These are phyloP conservation scores for Drosophila stalkeri DNA, from an alignment of 2,888 invertebrate species.

Conservation along the genomic window DNA sequence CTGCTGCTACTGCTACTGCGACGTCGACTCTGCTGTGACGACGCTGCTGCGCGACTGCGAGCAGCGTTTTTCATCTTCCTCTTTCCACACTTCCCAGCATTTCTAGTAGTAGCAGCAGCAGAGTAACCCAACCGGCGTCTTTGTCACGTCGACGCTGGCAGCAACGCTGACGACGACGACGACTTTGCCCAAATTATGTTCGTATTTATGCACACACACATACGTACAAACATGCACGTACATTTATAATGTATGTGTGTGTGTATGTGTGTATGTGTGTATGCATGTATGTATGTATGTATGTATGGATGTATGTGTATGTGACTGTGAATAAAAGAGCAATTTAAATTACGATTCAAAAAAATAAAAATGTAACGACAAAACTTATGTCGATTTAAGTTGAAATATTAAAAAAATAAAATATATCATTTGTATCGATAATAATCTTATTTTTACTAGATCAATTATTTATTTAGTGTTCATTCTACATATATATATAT, in stretches of 20 bases:
- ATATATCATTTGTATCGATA: background rate
- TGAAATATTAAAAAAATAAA: background rate
- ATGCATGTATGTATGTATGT: background rate
- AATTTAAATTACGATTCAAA: conserved; percentile 36
- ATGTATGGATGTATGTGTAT: background rate
- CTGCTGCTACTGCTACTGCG: conserved; percentile 18
- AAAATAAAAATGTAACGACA: conserved; percentile 9
- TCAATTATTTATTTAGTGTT: too few relatives aligned
- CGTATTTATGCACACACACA: conserved; percentile 18
- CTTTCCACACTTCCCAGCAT: conserved; percentile 49
- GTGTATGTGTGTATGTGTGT: background rate
- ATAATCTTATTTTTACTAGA: too few relatives aligned
- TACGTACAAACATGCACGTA: background rate
- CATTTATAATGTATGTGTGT: background rate
- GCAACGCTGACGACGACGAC: conserved; percentile 67
- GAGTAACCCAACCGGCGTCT: conserved; percentile 70
- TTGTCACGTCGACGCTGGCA: conserved; percentile 58
- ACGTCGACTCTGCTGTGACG: conserved; percentile 28
- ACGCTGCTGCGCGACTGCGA: conserved; percentile 50
- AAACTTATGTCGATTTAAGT: conserved; percentile 10
- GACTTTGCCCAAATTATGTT: conserved; percentile 67
- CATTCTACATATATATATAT: too few relatives aligned
- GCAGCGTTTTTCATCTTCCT: conserved; percentile 54
- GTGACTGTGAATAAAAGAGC: conserved; percentile 28
- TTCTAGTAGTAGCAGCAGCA: conserved; percentile 43